phyloP scores from a whole-genome alignment of 2,888 invertebrate genomes.

The Nemotelus nigrinus region DNA sequence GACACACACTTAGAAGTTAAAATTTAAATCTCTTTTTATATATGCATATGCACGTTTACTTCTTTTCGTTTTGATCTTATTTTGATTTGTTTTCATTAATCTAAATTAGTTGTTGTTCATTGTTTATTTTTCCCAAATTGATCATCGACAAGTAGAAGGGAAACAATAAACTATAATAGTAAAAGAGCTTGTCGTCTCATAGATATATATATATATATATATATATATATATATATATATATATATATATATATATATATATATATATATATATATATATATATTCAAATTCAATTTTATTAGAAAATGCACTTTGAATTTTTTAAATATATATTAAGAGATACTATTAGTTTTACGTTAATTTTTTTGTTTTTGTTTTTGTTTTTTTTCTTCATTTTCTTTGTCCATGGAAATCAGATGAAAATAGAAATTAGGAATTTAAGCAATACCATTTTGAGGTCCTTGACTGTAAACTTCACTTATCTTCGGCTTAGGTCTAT shows the following conservation, averaged over 20 bases:
- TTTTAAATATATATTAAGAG: slow-evolving; percentile 26
- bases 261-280: background rate
- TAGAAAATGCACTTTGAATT: slow-evolving; percentile 39
- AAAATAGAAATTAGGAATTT: slow-evolving; percentile 30
- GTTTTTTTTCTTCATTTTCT: too few species aligned
- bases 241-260: too few species aligned
- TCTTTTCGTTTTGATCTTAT: too few species aligned
- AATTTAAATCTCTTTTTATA: too few species aligned
- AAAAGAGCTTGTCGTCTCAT: too few species aligned
- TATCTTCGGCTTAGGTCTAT: slow-evolving; percentile 84
- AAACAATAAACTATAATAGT: background rate
- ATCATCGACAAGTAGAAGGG: background rate
- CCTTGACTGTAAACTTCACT: slow-evolving; percentile 45
- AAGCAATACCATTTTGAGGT: slow-evolving; percentile 35
- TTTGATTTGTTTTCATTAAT: too few species aligned
- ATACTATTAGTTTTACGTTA: slow-evolving; percentile 18
- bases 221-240: too few species aligned
- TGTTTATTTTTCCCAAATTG: background rate
- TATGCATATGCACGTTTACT: too few species aligned
- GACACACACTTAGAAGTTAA: too few species aligned
- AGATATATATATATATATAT: background rate
- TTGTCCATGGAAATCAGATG: slow-evolving; percentile 20
- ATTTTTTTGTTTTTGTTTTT: slow-evolving; percentile 1
- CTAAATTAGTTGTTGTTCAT: too few species aligned
- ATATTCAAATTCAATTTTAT: slow-evolving; percentile 32